These are phyloP conservation scores for Lophius americanus DNA, from an alignment of 2,797 vertebrate genomes.

Conservation along the genomic window DNA sequence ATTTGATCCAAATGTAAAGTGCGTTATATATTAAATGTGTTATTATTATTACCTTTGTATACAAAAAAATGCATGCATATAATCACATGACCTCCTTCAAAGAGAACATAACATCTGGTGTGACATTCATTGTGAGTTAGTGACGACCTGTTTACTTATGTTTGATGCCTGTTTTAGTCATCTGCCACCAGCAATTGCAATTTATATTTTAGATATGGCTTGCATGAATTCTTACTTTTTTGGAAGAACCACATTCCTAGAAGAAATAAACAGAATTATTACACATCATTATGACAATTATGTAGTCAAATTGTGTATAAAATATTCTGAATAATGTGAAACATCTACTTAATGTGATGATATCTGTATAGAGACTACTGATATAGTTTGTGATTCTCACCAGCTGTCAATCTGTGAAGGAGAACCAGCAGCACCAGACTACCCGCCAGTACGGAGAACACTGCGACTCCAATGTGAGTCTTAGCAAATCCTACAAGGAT, in stretches of 20 bases:
- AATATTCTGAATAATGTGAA: neutral
- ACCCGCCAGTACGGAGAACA: conserved; percentile 25
- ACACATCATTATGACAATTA: too few species aligned
- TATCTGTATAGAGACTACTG: neutral
- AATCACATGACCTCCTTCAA: too few species aligned
- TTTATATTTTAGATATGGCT: neutral
- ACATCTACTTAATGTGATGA: neutral
- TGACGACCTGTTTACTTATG: too few species aligned
- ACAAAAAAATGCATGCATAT: too few species aligned
- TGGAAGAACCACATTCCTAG: conserved; percentile 69
- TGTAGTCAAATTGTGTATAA: neutral
- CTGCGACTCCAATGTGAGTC: neutral
- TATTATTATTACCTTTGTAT: too few species aligned
- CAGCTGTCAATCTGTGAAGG: conserved; percentile 43
- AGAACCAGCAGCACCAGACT: neutral
- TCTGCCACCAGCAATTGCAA: neutral
- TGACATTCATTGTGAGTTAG: too few species aligned
- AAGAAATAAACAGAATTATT: conserved; percentile 5
- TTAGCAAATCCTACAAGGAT: too few species aligned
- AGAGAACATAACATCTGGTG: too few species aligned
- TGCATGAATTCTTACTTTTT: conserved; percentile 57
- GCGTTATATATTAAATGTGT: too few species aligned
- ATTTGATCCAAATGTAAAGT: too few species aligned
- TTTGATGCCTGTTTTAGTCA: neutral
- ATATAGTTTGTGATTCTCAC: conserved; percentile 24